phyloP scores from a whole-genome alignment of 2,113 vertebrate genomes.

The Marcusenius ussheri region DNA sequence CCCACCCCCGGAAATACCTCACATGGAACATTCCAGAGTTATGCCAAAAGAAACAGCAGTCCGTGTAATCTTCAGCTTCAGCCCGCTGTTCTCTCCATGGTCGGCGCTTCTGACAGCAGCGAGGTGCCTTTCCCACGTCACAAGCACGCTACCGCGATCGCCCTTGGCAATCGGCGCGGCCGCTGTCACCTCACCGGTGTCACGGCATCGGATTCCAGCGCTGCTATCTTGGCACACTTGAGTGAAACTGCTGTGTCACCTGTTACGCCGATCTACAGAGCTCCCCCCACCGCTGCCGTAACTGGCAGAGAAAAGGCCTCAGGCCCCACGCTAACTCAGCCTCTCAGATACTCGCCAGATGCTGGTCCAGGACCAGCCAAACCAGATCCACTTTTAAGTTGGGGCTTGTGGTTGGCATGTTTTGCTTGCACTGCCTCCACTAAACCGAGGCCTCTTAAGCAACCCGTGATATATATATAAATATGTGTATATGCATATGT shows the following conservation, averaged over 20 bases:
- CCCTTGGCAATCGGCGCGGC: not conserved
- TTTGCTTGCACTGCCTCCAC: conserved; percentile 55
- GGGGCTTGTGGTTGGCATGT: conserved; percentile 58
- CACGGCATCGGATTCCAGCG: not conserved
- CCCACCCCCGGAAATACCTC: not conserved
- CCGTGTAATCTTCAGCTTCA: not conserved
- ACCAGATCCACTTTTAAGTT: conserved; percentile 59
- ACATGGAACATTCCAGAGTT: not conserved
- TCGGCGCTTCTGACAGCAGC: not conserved
- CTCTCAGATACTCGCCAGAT: conserved; percentile 59
- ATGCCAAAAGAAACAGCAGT: not conserved
- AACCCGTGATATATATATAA: conserved; percentile 45
- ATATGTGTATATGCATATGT: conserved; percentile 15
- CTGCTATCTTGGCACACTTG: not conserved
- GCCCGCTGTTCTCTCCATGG: not conserved
- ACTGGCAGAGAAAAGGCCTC: conserved; percentile 30
- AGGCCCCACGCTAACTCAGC: conserved; percentile 33
- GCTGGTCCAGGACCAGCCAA: conserved; percentile 48
- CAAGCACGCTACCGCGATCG: not conserved
- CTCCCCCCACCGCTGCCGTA: not conserved
- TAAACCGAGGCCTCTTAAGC: conserved; percentile 57
- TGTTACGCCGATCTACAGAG: not conserved
- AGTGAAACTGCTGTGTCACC: not conserved
- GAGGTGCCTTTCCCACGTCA: not conserved
- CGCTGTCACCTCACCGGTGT: not conserved